Conservation (phyloP, 2,113 vertebrate species). For the Dolichallabes microphthalmus region DNA sequence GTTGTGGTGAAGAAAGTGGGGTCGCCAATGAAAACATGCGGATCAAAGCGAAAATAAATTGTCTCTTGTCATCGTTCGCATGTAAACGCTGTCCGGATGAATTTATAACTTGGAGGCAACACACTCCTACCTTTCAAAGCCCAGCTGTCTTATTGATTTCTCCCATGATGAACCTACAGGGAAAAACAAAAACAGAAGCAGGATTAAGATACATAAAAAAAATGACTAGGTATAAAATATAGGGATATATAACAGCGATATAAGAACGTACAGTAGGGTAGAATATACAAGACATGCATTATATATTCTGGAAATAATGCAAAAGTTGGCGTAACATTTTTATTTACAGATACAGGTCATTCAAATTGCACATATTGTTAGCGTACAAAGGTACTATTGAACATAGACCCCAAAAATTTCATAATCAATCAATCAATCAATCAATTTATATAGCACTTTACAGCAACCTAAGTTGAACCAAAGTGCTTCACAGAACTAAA, state of each 20-base stretch:
- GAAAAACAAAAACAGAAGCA: conserved; percentile 39
- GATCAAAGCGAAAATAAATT: conserved; percentile 25
- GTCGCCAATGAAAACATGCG: conserved; percentile 11
- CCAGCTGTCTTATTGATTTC: conserved; percentile 82
- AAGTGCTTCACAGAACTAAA: no score
- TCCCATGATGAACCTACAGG: conserved; percentile 82
- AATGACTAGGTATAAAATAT: not conserved
- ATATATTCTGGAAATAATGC: no score
- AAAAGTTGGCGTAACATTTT: no score
- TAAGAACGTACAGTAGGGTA: not conserved
- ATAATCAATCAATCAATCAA: no score
- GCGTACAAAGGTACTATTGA: no score
- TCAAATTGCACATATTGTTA: no score
- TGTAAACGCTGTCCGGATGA: not conserved
- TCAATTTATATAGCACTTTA: no score
- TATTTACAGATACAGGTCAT: no score
- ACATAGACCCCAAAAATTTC: no score
- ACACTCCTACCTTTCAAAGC: conserved; percentile 82
- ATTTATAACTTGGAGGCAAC: conserved; percentile 18
- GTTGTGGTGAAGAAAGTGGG: conserved; percentile 1
- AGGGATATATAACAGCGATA: not conserved
- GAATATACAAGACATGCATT: not conserved
- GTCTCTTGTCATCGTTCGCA: conserved; percentile 21
- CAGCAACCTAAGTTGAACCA: no score
- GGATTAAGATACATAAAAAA: not conserved